A percentile compares a stretch with the other conserved stretches of the same genome.
phyloP scores from a whole-genome alignment of 2,888 invertebrate genomes.

The Papilio elwesi region DNA sequence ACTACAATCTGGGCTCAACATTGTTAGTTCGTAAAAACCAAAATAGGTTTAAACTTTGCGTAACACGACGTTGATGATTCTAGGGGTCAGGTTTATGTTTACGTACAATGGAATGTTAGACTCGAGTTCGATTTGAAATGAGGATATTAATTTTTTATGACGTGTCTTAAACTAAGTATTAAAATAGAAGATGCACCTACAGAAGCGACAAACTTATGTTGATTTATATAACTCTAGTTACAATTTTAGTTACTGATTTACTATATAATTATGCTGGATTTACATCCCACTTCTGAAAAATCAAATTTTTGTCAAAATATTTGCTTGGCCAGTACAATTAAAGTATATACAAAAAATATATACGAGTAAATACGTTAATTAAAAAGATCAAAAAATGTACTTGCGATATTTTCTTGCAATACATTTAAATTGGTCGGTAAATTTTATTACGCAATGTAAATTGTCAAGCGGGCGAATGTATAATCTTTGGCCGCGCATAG shows the following conservation, averaged over 20 bases:
- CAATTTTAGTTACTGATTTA: neutral
- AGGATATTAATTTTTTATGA: no score
- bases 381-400: conserved; percentile 22
- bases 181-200: neutral
- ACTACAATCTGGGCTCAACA: no score
- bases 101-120: no score
- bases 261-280: no score
- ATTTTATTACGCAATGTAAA: conserved; percentile 39
- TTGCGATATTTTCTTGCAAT: conserved; percentile 20
- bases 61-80: no score
- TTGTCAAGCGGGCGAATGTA: conserved; percentile 36
- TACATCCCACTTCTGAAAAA: no score
- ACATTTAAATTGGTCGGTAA: conserved; percentile 31
- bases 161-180: neutral
- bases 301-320: no score
- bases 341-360: neutral
- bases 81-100: no score
- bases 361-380: conserved; percentile 8
- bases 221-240: neutral
- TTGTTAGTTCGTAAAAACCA: no score
- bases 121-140: no score
- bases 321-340: no score
- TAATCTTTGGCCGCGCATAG: conserved; percentile 42
- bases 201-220: neutral
- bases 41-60: no score